A percentile compares a stretch with the other conserved stretches of the same genome.
Evolutionary conservation across 2,888 invertebrate genomes (phyloP).

Genomic region (Cephus runcator): DNA sequence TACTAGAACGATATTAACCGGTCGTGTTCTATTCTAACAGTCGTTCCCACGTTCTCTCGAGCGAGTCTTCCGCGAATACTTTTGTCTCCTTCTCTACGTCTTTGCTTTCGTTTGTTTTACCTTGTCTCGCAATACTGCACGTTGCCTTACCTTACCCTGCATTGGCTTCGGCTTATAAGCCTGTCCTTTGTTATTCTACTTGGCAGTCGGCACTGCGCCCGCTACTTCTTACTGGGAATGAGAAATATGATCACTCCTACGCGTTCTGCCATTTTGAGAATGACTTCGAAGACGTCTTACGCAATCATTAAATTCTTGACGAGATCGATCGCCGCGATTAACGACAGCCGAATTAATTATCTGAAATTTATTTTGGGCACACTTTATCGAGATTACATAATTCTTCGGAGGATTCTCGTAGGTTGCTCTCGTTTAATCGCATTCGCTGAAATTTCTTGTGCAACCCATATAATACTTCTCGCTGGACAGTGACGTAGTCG

Average conservation of each 20-base stretch:
- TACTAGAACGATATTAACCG: background rate
- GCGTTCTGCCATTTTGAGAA: background rate
- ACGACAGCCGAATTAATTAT: background rate
- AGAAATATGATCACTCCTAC: background rate
- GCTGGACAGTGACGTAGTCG: background rate
- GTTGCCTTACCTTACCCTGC: background rate
- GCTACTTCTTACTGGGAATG: background rate
- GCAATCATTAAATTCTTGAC: background rate
- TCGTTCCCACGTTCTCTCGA: background rate
- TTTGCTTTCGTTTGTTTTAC: background rate
- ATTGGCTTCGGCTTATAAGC: background rate
- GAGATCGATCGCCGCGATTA: background rate
- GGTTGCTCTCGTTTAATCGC: no score
- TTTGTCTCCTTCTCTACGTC: background rate
- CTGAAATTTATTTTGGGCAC: background rate
- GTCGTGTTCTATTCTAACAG: background rate
- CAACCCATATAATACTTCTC: background rate
- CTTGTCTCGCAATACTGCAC: background rate
- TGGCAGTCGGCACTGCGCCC: background rate
- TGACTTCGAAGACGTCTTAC: background rate
- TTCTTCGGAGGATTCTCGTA: background rate
- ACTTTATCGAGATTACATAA: background rate
- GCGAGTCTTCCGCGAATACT: background rate
- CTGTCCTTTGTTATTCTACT: background rate
- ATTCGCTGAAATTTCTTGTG: background rate